Conservation (phyloP, 1,140 invertebrate species). For the Drosophila burlai region DNA sequence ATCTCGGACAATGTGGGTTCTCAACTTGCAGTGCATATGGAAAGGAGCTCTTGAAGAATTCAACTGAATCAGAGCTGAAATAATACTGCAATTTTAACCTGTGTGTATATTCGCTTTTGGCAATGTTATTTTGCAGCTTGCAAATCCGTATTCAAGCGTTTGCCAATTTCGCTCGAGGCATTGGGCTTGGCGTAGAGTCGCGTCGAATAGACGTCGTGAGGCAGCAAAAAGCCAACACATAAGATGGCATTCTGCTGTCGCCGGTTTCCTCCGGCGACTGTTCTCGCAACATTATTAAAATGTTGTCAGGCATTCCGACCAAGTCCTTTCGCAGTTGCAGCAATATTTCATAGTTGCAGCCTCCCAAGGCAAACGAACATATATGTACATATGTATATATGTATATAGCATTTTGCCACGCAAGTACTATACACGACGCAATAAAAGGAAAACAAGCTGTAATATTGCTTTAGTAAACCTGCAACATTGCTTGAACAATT, state of each 20-base stretch:
- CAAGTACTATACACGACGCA: slow-evolving; percentile 4
- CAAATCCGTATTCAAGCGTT: slow-evolving; percentile 18
- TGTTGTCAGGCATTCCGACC: slow-evolving; percentile 72
- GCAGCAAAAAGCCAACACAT: slow-evolving; percentile 48
- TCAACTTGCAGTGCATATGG: slow-evolving; percentile 4
- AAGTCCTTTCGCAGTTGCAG: slow-evolving; percentile 35
- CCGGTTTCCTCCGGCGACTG: slow-evolving; percentile 36
- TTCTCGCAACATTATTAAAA: slow-evolving; percentile 68
- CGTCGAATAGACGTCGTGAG: slow-evolving; percentile 29
- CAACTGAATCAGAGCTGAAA: slow-evolving; percentile 7
- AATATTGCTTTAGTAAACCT: slow-evolving; percentile 13
- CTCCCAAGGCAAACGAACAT: slow-evolving; percentile 10
- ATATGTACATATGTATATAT: background rate
- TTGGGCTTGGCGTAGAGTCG: slow-evolving; percentile 12
- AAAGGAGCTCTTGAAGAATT: background rate
- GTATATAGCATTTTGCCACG: slow-evolving; percentile 12
- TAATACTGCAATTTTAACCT: slow-evolving; percentile 6
- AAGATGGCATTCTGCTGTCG: slow-evolving; percentile 45
- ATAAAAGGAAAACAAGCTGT: slow-evolving; percentile 9
- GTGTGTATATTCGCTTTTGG: background rate
- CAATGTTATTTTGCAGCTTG: slow-evolving; percentile 22
- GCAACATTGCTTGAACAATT: background rate
- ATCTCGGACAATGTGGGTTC: slow-evolving; percentile 1
- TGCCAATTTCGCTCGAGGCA: slow-evolving; percentile 23
- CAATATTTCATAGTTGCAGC: slow-evolving; percentile 64